phyloP scores from a whole-genome alignment of 1,140 invertebrate genomes.

The Eubasilissa regina region DNA sequence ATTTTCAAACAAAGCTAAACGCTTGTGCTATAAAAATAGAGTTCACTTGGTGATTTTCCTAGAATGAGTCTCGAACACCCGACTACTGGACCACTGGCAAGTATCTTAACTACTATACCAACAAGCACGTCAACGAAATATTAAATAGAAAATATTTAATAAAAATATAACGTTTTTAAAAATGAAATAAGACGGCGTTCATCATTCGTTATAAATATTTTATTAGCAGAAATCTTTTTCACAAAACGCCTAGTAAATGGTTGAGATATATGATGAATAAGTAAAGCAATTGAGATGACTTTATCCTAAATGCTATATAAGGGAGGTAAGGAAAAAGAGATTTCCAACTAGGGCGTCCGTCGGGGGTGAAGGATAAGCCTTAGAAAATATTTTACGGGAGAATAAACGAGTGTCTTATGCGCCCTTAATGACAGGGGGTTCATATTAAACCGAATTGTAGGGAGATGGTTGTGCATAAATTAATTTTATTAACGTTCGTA shows the following conservation, averaged over 20 bases:
- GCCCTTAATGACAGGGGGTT: constrained; percentile 41
- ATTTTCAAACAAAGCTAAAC: too few relatives aligned
- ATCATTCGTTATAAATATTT: too few relatives aligned
- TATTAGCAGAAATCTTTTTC: background rate
- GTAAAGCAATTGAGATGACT: constrained; percentile 43
- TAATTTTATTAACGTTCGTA: constrained; percentile 20
- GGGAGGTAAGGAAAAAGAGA: constrained; percentile 30
- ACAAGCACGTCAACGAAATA: too few relatives aligned
- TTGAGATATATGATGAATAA: constrained; percentile 32
- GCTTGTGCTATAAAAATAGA: too few relatives aligned
- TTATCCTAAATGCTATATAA: constrained; percentile 37
- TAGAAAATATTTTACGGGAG: constrained; percentile 50
- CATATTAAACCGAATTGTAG: constrained; percentile 57
- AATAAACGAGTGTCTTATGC: constrained; percentile 56
- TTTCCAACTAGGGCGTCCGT: constrained; percentile 21
- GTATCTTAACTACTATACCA: too few relatives aligned
- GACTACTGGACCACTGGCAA: too few relatives aligned
- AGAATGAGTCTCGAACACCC: too few relatives aligned
- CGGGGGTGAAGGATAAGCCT: constrained; percentile 41
- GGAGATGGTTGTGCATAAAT: constrained; percentile 57
- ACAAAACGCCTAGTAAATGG: constrained; percentile 8
- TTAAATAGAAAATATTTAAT: too few relatives aligned
- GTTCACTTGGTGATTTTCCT: too few relatives aligned
- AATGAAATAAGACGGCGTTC: too few relatives aligned
- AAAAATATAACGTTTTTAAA: too few relatives aligned